A percentile compares a stretch with the other conserved stretches of the same genome.
Conservation (phyloP, 2,888 invertebrate species). For the Luffia ferchaultella region DNA sequence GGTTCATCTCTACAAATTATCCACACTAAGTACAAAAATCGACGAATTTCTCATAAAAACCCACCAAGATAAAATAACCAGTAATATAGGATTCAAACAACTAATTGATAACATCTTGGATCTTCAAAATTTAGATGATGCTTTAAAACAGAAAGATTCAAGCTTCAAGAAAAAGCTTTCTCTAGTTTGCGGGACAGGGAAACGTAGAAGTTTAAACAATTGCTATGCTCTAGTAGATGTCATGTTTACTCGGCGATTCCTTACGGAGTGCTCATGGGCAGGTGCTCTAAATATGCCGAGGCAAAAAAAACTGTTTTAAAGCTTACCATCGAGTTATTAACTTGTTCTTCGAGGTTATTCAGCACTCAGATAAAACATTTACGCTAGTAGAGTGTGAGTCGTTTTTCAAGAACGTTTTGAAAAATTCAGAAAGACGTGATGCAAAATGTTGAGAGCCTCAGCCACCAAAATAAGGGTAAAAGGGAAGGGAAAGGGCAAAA, state of each 20-base stretch:
- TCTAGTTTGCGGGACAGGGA: constrained; percentile 1
- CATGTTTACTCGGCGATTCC: constrained; percentile 9
- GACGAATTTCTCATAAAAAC: constrained; percentile 3
- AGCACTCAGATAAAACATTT: constrained; percentile 2
- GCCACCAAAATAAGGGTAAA: background rate
- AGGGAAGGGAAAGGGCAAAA: background rate
- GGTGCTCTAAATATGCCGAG: constrained; percentile 5
- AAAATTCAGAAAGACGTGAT: constrained; percentile 4
- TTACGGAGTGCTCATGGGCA: constrained; percentile 10
- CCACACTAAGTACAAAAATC: constrained; percentile 1
- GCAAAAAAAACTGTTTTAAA: constrained; percentile 9
- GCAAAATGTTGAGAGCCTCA: background rate
- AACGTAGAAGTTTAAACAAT: constrained; percentile 5
- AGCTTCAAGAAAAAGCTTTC: background rate
- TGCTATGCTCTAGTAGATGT: constrained; percentile 8
- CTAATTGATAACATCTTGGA: background rate
- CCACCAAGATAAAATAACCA: constrained; percentile 2
- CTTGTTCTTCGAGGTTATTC: constrained; percentile 7
- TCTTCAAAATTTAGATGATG: constrained; percentile 1
- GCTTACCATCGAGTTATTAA: constrained; percentile 5
- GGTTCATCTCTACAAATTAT: constrained; percentile 1
- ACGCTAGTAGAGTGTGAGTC: constrained; percentile 7
- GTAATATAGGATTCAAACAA: constrained; percentile 4
- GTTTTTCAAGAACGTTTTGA: constrained; percentile 8
- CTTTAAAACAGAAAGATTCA: background rate